Evolutionary conservation across 2,797 vertebrate genomes (phyloP), one percentile per base, ranked within the genome.

Genomic region (Micropoecilia bifurca): DNA sequence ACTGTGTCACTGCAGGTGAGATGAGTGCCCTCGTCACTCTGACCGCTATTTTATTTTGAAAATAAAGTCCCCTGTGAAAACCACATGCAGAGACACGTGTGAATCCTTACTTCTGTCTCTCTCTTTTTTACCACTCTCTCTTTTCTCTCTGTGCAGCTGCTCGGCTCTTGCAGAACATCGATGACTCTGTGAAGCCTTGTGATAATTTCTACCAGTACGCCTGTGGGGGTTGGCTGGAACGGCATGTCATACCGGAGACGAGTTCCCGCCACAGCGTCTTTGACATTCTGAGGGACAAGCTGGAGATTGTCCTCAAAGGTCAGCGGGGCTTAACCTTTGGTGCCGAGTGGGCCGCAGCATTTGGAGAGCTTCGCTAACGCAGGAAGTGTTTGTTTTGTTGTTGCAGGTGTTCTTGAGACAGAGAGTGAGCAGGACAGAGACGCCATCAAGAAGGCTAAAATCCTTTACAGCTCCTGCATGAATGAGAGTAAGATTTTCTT

Each of bases 261-360:
- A 99, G 96, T 93, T 98, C 97, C 18, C 96, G 97, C 2, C 97
- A 99, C 95, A 99, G 97, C 41, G 95, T 99, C 89, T 99, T 99
- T 55, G 98, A 99, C 95, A 97, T 97, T 92, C 95, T 99, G 41
- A 95, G 97, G 12, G 97, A 99, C 1, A 96, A 99, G 89, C 95
- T 99, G 92, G 98, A 99, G 94, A 97, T 98, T 84, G 94, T 98
- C 86, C 97, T 99, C 41, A 99, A 99, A 96, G 97, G 98, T 98
- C 94, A 93, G 94, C 47, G 2, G 80, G 77, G 59, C 71, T 69
- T 45, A 36, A 43, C 77, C 76, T 73, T 63, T 28, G 2, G 73
- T 68, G 77, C 73, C 75, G 73, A 78, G 89, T 83, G 87, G 83
- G 85, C 80, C 71, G 82, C 77, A 86, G 79, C 33, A 43, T 86